Base-by-base conservation (phyloP, 2,888 invertebrate genomes). In the Lasioglossum lativentre region DNA sequence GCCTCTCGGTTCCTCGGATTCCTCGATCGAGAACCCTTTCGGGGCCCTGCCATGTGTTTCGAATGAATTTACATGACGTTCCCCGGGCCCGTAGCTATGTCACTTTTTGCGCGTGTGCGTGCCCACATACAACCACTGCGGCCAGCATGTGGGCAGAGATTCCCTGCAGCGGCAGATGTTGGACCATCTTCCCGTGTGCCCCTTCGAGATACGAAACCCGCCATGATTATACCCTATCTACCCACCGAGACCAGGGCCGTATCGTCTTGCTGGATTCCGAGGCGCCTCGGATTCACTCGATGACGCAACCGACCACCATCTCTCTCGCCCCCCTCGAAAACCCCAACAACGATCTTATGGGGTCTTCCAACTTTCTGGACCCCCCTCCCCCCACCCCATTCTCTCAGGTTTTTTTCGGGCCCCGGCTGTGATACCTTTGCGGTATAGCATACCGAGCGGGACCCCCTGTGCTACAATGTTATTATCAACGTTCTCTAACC, bases 141-240 rank as follows among this genome's bases (percentile, higher is more conserved):
- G 86, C 86, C 91, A 91, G 89, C 93, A 93, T 94, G 93, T 93
- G 94, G 93, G 92, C 90, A 92, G 92, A 92, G 93, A 93, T 94
- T 94, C 93, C 93, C 93, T 90, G 92, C 93, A 93, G 94, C 92
- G 93, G 93, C 93, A 93, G 93, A 94, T 94, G 94, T 93, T 93
- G 90, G 90, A 90, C 90, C 92, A 92, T 93, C 92, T 93, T 92
- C 90, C 88, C 86, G 88, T 83, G 90, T 86, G 89, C 87, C 91
- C 87, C 87, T 90, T 90, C 89, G 89, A 90, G 90, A 90, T 90
- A 90, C 90, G 87, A 91, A 87, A 88, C 90, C 88, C 85, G 83
- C 89, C 91, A 91, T 90, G 90, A 90, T 90, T 90, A 90, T 90
- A 90, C 91, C 90, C 91, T 91, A 91, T 91, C 88, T 90, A 77